These are phyloP conservation scores for Caenorhabditis tropicalis DNA, from an alignment of 1,140 invertebrate species.

Conservation along the genomic window DNA sequence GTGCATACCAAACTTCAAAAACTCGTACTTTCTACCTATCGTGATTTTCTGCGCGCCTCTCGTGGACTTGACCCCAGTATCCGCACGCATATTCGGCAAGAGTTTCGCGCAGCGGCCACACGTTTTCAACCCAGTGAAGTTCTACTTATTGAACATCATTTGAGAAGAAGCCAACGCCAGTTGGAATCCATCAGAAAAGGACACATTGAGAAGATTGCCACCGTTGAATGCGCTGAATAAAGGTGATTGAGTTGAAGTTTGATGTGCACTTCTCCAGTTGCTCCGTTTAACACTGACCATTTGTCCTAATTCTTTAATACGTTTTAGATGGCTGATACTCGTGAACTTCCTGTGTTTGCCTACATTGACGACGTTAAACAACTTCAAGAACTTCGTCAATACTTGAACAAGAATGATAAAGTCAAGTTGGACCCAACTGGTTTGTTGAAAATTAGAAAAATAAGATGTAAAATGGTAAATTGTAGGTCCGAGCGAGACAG, in stretches of 20 bases:
- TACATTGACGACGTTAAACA: constrained; percentile 43
- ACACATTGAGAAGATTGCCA: constrained; percentile 20
- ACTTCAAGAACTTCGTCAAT: constrained; percentile 44
- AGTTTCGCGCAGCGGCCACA: constrained; percentile 1
- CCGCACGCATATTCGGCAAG: constrained; percentile 8
- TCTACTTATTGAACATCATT: constrained; percentile 21
- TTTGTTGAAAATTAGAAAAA: too few relatives aligned
- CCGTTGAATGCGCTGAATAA: constrained; percentile 16
- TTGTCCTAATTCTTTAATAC: not conserved
- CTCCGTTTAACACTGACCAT: not conserved
- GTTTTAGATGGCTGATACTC: constrained; percentile 47
- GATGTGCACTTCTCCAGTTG: constrained; percentile 19
- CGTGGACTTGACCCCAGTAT: constrained; percentile 21
- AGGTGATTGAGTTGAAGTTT: constrained; percentile 38
- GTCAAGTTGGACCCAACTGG: constrained; percentile 36
- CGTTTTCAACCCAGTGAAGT: not conserved
- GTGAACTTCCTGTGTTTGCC: constrained; percentile 48
- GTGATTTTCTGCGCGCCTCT: constrained; percentile 31
- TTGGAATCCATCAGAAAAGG: constrained; percentile 5
- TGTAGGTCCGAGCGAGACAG: constrained; percentile 21
- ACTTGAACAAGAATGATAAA: constrained; percentile 25
- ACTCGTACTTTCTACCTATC: constrained; percentile 23
- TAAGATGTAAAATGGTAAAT: too few relatives aligned
- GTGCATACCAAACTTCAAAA: constrained; percentile 39
- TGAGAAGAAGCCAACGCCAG: constrained; percentile 25